phyloP scores from a whole-genome alignment of 2,888 invertebrate genomes.

The Stratiomys singularior region DNA sequence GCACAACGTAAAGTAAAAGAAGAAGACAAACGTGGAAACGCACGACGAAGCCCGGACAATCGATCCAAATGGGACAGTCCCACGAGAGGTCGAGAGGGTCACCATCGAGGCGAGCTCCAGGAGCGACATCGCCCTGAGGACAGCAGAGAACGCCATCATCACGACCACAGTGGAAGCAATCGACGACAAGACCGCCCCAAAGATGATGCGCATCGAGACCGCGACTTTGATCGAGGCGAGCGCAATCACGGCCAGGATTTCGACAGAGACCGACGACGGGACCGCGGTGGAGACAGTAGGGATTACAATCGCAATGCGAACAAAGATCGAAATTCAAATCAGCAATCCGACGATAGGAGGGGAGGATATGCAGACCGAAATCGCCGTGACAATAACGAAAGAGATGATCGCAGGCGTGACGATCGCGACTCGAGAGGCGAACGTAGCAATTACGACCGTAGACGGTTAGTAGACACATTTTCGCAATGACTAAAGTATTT shows the following conservation, averaged over 20 bases:
- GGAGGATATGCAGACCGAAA: constrained; percentile 22
- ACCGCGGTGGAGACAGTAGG: not conserved
- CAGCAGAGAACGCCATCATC: not conserved
- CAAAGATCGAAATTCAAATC: constrained; percentile 13
- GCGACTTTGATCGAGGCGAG: constrained; percentile 12
- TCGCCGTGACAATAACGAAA: constrained; percentile 49
- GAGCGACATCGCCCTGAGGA: constrained; percentile 43
- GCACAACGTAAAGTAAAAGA: constrained; percentile 4
- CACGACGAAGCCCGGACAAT: constrained; percentile 47
- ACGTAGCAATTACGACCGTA: constrained; percentile 12
- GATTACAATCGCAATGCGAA: not conserved
- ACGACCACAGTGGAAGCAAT: not conserved
- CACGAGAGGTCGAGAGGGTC: constrained; percentile 40
- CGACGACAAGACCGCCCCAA: constrained; percentile 48
- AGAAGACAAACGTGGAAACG: not conserved
- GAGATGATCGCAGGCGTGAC: constrained; percentile 48
- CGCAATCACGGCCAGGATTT: too few species aligned
- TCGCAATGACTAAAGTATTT: not conserved
- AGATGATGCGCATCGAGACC: constrained; percentile 42
- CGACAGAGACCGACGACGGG: not conserved
- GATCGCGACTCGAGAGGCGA: constrained; percentile 27
- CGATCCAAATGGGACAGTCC: constrained; percentile 61
- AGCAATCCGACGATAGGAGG: not conserved
- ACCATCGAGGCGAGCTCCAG: constrained; percentile 8
- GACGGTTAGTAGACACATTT: constrained; percentile 16